These are phyloP conservation scores for Morpho helenor DNA, from an alignment of 2,888 invertebrate species.

Conservation along the genomic window DNA sequence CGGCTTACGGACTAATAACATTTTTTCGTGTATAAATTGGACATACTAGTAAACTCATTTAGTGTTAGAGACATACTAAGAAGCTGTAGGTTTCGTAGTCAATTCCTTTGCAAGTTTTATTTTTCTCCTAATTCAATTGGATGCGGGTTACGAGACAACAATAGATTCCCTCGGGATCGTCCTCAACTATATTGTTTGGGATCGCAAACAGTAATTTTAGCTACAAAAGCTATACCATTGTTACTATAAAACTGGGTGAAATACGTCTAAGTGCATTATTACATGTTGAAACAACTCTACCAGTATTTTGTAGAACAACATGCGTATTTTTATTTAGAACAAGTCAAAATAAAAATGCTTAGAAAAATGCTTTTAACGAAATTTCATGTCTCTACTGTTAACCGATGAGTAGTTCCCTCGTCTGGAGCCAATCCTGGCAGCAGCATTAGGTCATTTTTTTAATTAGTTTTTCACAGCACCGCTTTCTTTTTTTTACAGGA, in stretches of 20 bases:
- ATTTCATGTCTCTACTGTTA: no score
- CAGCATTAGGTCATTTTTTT: no score
- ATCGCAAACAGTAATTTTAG: slow-evolving; percentile 27
- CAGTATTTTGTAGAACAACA: no score
- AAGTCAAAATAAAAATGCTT: neutral
- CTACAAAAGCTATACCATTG: slow-evolving; percentile 21
- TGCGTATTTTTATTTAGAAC: neutral
- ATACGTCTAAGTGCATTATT: slow-evolving; percentile 13
- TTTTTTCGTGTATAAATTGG: no score
- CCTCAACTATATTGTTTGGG: slow-evolving; percentile 26
- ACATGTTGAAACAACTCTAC: neutral
- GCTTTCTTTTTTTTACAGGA: no score
- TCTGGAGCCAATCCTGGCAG: no score
- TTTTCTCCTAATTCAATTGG: slow-evolving; percentile 28
- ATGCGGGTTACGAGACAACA: slow-evolving; percentile 27
- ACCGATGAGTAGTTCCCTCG: no score
- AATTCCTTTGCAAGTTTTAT: slow-evolving; percentile 26
- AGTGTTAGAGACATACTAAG: slow-evolving; percentile 5
- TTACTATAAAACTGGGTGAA: slow-evolving; percentile 14
- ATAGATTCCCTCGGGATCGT: slow-evolving; percentile 24
- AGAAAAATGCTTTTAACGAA: no score
- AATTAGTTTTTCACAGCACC: no score
- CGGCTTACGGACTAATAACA: no score
- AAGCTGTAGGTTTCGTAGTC: slow-evolving; percentile 12
- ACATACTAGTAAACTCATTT: neutral